Evolutionary conservation across 2,797 vertebrate species (phyloP).

Genomic region (Numenius phaeopus): DNA sequence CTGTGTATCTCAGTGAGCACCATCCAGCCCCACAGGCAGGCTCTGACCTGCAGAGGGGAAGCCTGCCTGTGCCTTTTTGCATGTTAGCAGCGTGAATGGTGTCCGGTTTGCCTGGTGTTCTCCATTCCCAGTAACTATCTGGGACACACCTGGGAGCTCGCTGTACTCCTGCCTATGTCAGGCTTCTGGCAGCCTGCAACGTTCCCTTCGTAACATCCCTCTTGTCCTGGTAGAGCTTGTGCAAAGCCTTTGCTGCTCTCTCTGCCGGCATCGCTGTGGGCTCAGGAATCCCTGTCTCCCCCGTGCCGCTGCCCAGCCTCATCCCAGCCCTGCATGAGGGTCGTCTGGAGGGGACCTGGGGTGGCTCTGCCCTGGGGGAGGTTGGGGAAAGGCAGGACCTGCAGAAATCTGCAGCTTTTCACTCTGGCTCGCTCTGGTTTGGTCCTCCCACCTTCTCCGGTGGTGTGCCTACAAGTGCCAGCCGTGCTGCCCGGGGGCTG

Average conservation of each 20-base stretch:
- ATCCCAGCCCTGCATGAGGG: background rate
- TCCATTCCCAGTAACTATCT: background rate
- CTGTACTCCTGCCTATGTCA: background rate
- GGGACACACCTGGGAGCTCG: background rate
- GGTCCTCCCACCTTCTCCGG: background rate
- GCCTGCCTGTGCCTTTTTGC: background rate
- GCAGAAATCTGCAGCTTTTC: background rate
- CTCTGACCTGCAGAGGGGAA: background rate
- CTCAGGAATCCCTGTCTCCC: background rate
- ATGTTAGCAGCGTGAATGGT: background rate
- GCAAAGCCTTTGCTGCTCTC: background rate
- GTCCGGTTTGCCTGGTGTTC: background rate
- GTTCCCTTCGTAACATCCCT: background rate
- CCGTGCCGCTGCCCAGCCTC: background rate
- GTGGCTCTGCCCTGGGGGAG: background rate
- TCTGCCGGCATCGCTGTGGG: background rate
- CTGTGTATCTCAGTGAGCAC: background rate
- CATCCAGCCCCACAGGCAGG: background rate
- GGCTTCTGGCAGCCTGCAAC: background rate
- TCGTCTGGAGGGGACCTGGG: background rate
- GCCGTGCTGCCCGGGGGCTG: accelerated
- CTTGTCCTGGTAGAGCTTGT: background rate
- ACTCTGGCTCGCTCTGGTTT: background rate
- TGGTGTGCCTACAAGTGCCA: accelerated
- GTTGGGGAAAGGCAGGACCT: background rate